Evolutionary conservation across 2,797 vertebrate genomes (phyloP).

Genomic region (Bradypodion ventrale): DNA sequence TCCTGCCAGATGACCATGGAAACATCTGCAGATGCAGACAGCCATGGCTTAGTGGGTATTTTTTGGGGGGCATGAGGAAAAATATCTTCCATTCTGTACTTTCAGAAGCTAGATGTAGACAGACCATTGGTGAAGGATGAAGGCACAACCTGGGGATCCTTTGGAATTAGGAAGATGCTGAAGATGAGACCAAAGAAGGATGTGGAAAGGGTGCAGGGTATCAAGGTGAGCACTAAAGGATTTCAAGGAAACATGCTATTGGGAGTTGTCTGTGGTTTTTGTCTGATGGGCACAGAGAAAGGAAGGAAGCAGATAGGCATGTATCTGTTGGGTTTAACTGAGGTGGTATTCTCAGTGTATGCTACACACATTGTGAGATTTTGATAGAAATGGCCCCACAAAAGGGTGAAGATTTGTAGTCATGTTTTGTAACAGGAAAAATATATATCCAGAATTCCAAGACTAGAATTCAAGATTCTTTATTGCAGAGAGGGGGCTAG

Average conservation of each 20-base stretch:
- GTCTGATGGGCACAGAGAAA: too few relatives aligned
- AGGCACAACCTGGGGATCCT: not conserved
- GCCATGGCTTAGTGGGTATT: not conserved
- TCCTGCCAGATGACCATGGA: too few relatives aligned
- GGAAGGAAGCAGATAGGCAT: not conserved
- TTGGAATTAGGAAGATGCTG: not conserved
- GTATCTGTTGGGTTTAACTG: not conserved
- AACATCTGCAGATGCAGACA: too few relatives aligned
- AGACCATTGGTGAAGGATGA: not conserved
- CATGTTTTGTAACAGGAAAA: not conserved
- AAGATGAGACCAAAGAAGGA: constrained; percentile 9
- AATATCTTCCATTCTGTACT: not conserved
- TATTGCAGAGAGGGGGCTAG: not conserved
- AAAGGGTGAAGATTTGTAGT: not conserved
- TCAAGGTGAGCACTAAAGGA: not conserved
- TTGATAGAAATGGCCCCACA: not conserved
- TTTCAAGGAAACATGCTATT: not conserved
- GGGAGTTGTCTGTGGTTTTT: too few relatives aligned
- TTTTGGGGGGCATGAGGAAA: too few relatives aligned
- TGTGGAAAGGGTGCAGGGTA: not conserved
- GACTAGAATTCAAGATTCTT: not conserved
- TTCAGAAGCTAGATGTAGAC: not conserved
- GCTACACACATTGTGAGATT: not conserved
- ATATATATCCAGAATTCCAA: not conserved
- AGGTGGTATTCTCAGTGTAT: too few relatives aligned